Base-by-base conservation (phyloP, 1,140 invertebrate species). In the Trialeurodes vaporariorum region DNA sequence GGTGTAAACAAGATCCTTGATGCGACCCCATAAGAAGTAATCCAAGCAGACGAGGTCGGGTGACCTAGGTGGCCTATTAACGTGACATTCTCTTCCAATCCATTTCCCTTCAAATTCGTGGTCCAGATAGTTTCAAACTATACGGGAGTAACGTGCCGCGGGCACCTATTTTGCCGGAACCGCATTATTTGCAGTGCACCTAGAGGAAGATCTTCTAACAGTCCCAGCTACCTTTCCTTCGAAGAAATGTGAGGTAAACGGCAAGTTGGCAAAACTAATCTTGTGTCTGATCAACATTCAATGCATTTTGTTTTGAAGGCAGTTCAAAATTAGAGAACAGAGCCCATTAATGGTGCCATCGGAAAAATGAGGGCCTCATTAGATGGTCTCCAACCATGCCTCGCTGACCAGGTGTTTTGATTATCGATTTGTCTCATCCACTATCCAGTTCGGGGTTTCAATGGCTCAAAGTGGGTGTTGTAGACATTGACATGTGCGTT, bases 1-100 rank as follows among this genome's bases (percentile, higher is more conserved):
- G n/a, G n/a, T n/a, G 34, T 76, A 78, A 61, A 77, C 72, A 66
- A 73, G 73, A 59, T 65, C 69, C 71, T 75, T 79, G 67, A 80
- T 67, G 64, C 76, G 74, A 58, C 77, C 78, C 78, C 76, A 79
- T 21, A 75, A 70, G 72, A 77, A 77, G 74, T 77, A 81, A 74
- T 81, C 77, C 25, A 76, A 66, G 26, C 75, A 76, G 25, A 71
- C 76, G 59, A 80, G 69, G 72, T 81, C 79, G 26, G 75, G 76
- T 61, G 75, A 79, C 66, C 78, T 70, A 23, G 78, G 71, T 65
- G 76, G 76, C 79, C 78, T 80, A 62, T 73, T 66, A 60, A 80
- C 72, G 49, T 75, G 66, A 24, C 79, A 76, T 67, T 70, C 66
- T 67, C 76, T 71, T 25, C 78, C 78, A 68, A 81, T 79, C 76